Evolutionary conservation across 2,113 vertebrate genomes (phyloP).

Genomic region (sheep (Ovis aries)): ARS-UI_Ramb_v3.0 NC_056057.1:63874001-63874500

Average conservation of each 20-base stretch:
- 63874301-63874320: neutral
- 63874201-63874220: neutral
- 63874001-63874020: neutral
- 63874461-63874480: neutral
- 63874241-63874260: neutral
- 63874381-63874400: neutral
- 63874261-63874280: neutral
- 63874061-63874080: neutral
- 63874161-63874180: neutral
- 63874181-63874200: neutral
- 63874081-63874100: neutral
- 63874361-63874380: neutral
- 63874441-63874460: neutral
- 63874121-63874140: neutral
- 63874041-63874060: neutral
- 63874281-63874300: neutral
- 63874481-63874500: neutral
- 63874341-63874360: neutral
- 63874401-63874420: neutral
- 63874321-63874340: neutral
- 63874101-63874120: neutral
- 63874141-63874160: neutral
- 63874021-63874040: neutral
- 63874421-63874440: neutral
- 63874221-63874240: neutral